These are phyloP conservation scores for Pherbina coryleti DNA, from an alignment of 2,888 invertebrate genomes.

Conservation along the genomic window DNA sequence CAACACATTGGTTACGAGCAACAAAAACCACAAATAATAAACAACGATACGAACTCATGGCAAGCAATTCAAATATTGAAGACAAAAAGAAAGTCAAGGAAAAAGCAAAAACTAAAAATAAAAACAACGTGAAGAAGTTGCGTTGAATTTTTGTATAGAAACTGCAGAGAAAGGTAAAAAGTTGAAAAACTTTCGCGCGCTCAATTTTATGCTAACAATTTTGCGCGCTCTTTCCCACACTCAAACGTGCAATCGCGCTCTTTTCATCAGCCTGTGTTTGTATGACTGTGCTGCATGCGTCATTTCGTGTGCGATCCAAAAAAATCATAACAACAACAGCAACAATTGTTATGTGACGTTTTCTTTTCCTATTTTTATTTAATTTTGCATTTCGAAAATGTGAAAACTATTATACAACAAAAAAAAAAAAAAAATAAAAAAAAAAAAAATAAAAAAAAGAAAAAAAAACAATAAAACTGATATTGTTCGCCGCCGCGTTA, in stretches of 20 bases:
- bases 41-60: background rate
- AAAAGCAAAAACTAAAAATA: slow-evolving; percentile 50
- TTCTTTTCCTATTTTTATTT: slow-evolving; percentile 28
- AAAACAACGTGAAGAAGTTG: slow-evolving; percentile 34
- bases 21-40: too few species aligned
- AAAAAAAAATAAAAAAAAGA: background rate
- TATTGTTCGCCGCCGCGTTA: too few species aligned
- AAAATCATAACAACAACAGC: background rate
- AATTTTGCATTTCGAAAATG: slow-evolving; percentile 26
- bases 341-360: slow-evolving; percentile 21
- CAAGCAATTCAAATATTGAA: background rate
- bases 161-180: slow-evolving; percentile 65
- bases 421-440: slow-evolving; percentile 10
- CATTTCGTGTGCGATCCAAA: too few species aligned
- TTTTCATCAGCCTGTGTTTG: background rate
- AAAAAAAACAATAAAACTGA: too few species aligned
- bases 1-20: too few species aligned
- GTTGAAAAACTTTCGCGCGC: slow-evolving; percentile 55
- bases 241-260: background rate
- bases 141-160: slow-evolving; percentile 62
- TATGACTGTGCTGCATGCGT: too few species aligned
- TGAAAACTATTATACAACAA: slow-evolving; percentile 47
- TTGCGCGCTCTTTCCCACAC: background rate
- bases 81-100: background rate
- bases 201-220: background rate